Evolutionary conservation across 2,888 invertebrate genomes (phyloP).

Genomic region (Deroplatys truncata): DNA sequence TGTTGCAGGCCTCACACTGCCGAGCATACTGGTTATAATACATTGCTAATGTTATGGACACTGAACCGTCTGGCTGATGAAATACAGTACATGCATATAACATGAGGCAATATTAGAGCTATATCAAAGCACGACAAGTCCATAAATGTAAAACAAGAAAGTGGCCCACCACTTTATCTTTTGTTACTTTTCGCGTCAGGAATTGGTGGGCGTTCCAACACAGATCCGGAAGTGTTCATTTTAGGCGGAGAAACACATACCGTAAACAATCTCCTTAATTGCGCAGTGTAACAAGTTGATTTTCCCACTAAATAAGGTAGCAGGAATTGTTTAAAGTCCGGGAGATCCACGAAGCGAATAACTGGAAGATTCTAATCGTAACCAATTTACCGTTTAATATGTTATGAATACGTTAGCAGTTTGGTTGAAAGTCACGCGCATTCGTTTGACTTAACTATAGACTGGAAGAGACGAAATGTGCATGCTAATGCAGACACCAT

Average conservation of each 20-base stretch:
- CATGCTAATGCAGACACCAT: not conserved
- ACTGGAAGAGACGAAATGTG: not conserved
- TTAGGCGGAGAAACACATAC: not conserved
- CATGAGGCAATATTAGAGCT: not conserved
- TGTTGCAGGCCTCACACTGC: no score
- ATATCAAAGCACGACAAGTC: not conserved
- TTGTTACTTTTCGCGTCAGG: not conserved
- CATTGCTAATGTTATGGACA: no score
- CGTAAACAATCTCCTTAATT: not conserved
- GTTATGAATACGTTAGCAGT: not conserved
- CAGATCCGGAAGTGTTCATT: not conserved
- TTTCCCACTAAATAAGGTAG: not conserved
- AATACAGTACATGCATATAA: not conserved
- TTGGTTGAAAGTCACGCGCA: not conserved
- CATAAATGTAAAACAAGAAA: not conserved
- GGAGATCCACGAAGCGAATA: not conserved
- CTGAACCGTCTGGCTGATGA: not conserved
- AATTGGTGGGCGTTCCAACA: not conserved
- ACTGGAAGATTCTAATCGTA: not conserved
- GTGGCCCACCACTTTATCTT: not conserved
- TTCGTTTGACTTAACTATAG: not conserved
- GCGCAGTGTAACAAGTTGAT: not conserved
- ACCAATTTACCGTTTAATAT: not conserved
- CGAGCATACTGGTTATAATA: no score
- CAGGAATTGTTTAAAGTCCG: not conserved